Evolutionary conservation across 2,113 vertebrate species (phyloP), one percentile per base, ranked within the genome.

Genomic region (Morone chrysops): DNA sequence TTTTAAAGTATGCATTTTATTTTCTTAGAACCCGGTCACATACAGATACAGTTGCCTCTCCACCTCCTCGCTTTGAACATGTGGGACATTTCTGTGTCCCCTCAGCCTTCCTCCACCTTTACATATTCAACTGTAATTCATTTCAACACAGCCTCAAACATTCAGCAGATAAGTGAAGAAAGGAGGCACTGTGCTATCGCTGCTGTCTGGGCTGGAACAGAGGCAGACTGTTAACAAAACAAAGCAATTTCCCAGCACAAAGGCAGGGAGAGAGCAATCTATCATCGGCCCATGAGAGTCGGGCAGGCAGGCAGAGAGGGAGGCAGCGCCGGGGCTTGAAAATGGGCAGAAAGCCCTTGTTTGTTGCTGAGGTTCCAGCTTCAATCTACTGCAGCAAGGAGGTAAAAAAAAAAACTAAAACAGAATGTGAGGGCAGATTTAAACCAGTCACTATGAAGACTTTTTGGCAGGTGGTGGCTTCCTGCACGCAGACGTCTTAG

Each of bases 191-290:
- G 31, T 31, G 2, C 68, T 85, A 89, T 85, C 86, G 76, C 81
- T 61, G 82, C 91, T 86, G 88, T 89, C 87, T 78, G 81, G 54
- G 66, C 80, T 77, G 82, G 86, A 88, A 83, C 78, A 72, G 70
- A 77, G 67, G 78, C 85, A 82, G 90, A 83, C 84, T 87, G 86
- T 91, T 93, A 91, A 94, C 91, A 93, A 94, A 93, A 93, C 92
- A 94, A 93, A 91, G 90, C 89, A 92, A 94, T 94, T 93, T 93
- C 88, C 88, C 76, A 67, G 87, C 89, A 91, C 87, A 87, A 88
- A 92, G 85, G 85, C 82, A 82, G 87, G 69, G 86, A 78, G 81
- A 84, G 87, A 90, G 90, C 90, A 90, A 94, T 94, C 92, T 88
- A 93, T 94, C 94, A 93, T 73, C 75, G 59, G 85, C 87, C 86